These are phyloP conservation scores for Hylyphantes graminicola DNA, from an alignment of 1,140 invertebrate genomes.

Conservation along the genomic window DNA sequence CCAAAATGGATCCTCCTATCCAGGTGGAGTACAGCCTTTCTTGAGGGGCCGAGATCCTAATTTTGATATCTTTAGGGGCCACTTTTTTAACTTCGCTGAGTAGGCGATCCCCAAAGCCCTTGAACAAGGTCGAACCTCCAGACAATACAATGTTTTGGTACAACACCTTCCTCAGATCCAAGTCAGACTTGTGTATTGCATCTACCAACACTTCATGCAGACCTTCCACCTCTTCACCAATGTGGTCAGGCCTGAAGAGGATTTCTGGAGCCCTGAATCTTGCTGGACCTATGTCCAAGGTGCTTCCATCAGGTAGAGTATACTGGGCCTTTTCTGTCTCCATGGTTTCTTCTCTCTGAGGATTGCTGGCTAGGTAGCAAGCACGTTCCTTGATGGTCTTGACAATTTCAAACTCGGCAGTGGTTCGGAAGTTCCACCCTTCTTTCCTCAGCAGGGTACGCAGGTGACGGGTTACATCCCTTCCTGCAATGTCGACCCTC, in stretches of 20 bases:
- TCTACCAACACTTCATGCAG: conserved; percentile 96
- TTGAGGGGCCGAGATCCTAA: conserved; percentile 96
- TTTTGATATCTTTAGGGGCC: conserved; percentile 97
- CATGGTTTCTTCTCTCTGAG: conserved; percentile 90
- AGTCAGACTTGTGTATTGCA: conserved; percentile 96
- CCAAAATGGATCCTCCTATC: conserved; percentile 98
- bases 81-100: conserved; percentile 92
- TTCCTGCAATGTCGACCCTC: conserved; percentile 96
- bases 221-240: conserved; percentile 98
- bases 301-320: conserved; percentile 93
- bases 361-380: conserved; percentile 93
- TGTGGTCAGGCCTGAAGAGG: conserved; percentile 95
- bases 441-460: conserved; percentile 82
- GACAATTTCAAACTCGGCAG: conserved; percentile 98
- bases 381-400: conserved; percentile 95
- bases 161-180: conserved; percentile 95
- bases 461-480: conserved; percentile 95
- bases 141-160: conserved; percentile 99
- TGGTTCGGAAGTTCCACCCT: conserved; percentile 94
- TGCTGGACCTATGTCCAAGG: conserved; percentile 92
- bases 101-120: conserved; percentile 96
- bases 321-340: conserved; percentile 93
- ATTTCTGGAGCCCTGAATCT: conserved; percentile 97
- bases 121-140: conserved; percentile 91
- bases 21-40: conserved; percentile 98